phyloP scores from a whole-genome alignment of 2,113 vertebrate species.

The Scopus umbretta region DNA sequence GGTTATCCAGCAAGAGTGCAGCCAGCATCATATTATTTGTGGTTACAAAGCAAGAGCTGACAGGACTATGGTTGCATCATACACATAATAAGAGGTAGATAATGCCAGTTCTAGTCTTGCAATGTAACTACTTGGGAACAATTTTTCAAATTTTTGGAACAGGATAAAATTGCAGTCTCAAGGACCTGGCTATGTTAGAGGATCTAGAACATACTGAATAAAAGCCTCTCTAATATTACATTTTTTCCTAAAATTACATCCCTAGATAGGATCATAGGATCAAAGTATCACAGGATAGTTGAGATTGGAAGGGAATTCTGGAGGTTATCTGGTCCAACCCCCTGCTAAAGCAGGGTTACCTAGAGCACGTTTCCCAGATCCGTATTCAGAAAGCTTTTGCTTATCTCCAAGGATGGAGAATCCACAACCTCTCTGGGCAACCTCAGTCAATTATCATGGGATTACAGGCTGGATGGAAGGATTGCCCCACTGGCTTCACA shows the following conservation, averaged over 20 bases:
- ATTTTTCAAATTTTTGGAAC: background rate
- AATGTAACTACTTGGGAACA: background rate
- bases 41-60: background rate
- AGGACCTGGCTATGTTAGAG: background rate
- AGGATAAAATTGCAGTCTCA: background rate
- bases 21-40: background rate
- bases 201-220: background rate
- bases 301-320: background rate
- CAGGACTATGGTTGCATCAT: background rate
- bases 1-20: background rate
- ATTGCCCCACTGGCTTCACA: fast-evolving
- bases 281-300: background rate
- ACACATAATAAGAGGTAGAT: background rate
- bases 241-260: background rate
- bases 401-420: background rate
- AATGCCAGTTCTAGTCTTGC: background rate
- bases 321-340: background rate
- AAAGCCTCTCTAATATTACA: background rate
- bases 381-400: background rate
- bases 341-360: background rate
- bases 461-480: fast-evolving
- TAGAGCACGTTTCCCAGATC: background rate
- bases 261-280: background rate
- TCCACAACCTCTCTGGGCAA: background rate
- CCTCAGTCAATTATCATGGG: background rate